Evolutionary conservation across 2,797 vertebrate species (phyloP).

Genomic region (Pitangus sulphuratus): DNA sequence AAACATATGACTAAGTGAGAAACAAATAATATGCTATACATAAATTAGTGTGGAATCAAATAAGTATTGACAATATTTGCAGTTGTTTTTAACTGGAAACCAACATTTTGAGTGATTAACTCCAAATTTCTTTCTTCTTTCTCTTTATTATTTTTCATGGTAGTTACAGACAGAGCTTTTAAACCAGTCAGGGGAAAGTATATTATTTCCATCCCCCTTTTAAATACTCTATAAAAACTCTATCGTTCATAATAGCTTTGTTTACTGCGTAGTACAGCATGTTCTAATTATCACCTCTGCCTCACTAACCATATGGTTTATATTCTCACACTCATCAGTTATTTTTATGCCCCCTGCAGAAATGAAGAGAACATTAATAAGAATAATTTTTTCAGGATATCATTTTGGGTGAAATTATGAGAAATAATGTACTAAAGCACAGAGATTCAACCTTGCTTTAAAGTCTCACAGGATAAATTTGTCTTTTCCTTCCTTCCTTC

Average conservation of each 20-base stretch:
- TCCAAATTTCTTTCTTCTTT: background rate
- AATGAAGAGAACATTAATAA: slow-evolving; percentile 78
- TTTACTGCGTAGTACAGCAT: slow-evolving; percentile 79
- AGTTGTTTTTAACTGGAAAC: slow-evolving; percentile 31
- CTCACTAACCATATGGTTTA: slow-evolving; percentile 78
- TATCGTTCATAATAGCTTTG: slow-evolving; percentile 80
- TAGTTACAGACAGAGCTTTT: slow-evolving; percentile 58
- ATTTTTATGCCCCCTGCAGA: slow-evolving; percentile 79
- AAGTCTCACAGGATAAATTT: background rate
- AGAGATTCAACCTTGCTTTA: background rate
- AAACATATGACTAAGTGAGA: background rate
- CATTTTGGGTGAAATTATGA: slow-evolving; percentile 56
- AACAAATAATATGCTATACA: background rate
- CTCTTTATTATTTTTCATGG: slow-evolving; percentile 17
- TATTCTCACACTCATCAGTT: slow-evolving; percentile 77
- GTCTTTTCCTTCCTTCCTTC: accelerated
- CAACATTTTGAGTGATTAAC: slow-evolving; percentile 17
- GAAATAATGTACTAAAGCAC: slow-evolving; percentile 29
- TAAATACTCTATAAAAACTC: slow-evolving; percentile 77
- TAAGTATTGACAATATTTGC: slow-evolving; percentile 32
- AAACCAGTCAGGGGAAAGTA: slow-evolving; percentile 70
- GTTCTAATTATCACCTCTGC: slow-evolving; percentile 82
- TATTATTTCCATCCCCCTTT: slow-evolving; percentile 72
- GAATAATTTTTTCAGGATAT: slow-evolving; percentile 70
- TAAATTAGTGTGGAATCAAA: slow-evolving; percentile 31